Percentiles rank a stretch among this genome's conserved stretches.
Evolutionary conservation across 2,113 vertebrate genomes (phyloP).

Genomic region (Leucosticte australis): DNA sequence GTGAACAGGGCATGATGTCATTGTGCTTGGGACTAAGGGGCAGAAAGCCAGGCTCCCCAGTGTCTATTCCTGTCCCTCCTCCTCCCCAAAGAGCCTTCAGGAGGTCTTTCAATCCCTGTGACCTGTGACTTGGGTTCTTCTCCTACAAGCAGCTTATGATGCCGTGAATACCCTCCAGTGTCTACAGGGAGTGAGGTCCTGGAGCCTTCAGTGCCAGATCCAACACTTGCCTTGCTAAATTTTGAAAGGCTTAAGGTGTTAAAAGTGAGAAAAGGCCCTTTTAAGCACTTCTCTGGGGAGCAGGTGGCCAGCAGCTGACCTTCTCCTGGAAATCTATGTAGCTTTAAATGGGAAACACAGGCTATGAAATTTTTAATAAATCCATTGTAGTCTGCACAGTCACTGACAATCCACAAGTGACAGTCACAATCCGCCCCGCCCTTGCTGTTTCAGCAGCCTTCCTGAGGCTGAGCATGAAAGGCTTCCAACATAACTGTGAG

Average conservation of each 20-base stretch:
- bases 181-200: background rate
- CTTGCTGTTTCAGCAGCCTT: background rate
- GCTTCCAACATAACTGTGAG: background rate
- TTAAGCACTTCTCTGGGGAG: background rate
- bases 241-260: background rate
- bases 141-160: background rate
- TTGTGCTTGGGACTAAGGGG: background rate
- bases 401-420: background rate
- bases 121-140: background rate
- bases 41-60: background rate
- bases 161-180: fast-evolving
- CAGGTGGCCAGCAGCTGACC: background rate
- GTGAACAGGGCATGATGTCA: background rate
- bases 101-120: background rate
- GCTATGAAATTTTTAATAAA: background rate
- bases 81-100: background rate
- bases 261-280: background rate
- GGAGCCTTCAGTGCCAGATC: background rate
- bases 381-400: background rate
- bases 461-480: background rate
- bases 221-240: background rate
- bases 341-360: background rate
- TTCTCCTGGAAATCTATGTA: background rate
- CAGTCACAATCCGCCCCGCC: fast-evolving
- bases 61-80: background rate